Base-by-base conservation (phyloP, 2,113 vertebrate genomes). In the Halichoeres trimaculatus region DNA sequence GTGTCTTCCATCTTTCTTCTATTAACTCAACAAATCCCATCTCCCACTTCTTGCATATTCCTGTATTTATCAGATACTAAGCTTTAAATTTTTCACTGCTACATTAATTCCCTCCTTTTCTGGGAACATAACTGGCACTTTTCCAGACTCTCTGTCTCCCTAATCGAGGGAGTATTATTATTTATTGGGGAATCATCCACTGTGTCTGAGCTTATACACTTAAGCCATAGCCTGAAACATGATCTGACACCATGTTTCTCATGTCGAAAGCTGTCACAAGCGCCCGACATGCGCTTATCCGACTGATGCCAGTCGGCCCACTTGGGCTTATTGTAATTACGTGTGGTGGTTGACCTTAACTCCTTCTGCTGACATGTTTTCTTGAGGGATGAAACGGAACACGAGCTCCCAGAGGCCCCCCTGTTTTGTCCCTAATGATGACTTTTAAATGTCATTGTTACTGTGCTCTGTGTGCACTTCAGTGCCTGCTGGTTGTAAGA, bases 381-480 rank as follows among this genome's bases (percentile, higher is more conserved):
- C 70, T 70, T 81, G 51, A 59, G 77, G 81, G 70, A 85, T 80
- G 73, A 89, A 77, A 72, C 84, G 67, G 77, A 82, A 86, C 67
- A 75, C 72, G 70, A 65, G 74, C 38, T 53, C 54, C 55, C 56
- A 19, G 48, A 63, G 78, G 80, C 63, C 80, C 45, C 45, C 58
- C 67, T 78, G 83, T 72, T 88, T 88, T 87, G 79, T 74, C 78
- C 62, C 80, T 80, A 88, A 88, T 88, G 86, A 90, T 86, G 88
- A 90, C 90, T 92, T 92, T 91, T 91, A 93, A 92, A 93, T 92
- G 90, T 90, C 90, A 91, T 69, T 69, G 50, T 63, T 65, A 43
- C 78, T 82, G 75, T 55, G 70, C 76, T 70, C 58, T 34, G 50
- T 71, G 56, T 71, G 45, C 26, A 56, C 70, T 62, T 53, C 47